These are phyloP conservation scores for Heteropelma amictum DNA, from an alignment of 2,888 invertebrate genomes.

Conservation along the genomic window DNA sequence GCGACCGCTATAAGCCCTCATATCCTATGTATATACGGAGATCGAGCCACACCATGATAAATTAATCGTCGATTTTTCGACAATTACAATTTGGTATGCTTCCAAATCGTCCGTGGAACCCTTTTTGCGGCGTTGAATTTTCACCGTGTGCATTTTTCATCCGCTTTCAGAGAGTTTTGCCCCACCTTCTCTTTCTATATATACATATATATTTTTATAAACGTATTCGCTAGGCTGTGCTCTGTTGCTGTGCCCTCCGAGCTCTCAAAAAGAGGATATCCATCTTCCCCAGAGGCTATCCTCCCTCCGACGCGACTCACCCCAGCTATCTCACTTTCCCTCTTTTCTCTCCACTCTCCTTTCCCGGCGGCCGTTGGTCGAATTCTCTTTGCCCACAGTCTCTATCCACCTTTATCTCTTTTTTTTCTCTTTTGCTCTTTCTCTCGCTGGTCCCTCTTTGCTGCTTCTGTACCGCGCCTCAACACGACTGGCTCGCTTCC, in stretches of 20 bases:
- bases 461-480: constrained; percentile 45
- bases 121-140: constrained; percentile 75
- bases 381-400: constrained; percentile 47
- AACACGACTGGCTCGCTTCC: constrained; percentile 75
- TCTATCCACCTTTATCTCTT: constrained; percentile 48
- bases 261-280: constrained; percentile 76
- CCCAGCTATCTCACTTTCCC: constrained; percentile 51
- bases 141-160: constrained; percentile 76
- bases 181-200: background rate
- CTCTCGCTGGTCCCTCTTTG: constrained; percentile 45
- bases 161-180: constrained; percentile 57
- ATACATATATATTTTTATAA: background rate
- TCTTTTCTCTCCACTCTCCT: constrained; percentile 36
- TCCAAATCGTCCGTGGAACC: constrained; percentile 73
- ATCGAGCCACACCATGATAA: constrained; percentile 66
- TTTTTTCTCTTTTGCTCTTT: constrained; percentile 36
- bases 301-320: constrained; percentile 53
- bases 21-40: background rate
- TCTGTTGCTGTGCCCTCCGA: constrained; percentile 42
- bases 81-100: constrained; percentile 77
- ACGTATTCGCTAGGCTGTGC: constrained; percentile 47
- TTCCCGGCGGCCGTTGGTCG: constrained; percentile 46
- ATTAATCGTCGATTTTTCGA: constrained; percentile 77
- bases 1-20: constrained; percentile 37
- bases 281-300: constrained; percentile 74